Base-by-base conservation (phyloP, 2,888 invertebrate species). In the Papilio elwesi region DNA sequence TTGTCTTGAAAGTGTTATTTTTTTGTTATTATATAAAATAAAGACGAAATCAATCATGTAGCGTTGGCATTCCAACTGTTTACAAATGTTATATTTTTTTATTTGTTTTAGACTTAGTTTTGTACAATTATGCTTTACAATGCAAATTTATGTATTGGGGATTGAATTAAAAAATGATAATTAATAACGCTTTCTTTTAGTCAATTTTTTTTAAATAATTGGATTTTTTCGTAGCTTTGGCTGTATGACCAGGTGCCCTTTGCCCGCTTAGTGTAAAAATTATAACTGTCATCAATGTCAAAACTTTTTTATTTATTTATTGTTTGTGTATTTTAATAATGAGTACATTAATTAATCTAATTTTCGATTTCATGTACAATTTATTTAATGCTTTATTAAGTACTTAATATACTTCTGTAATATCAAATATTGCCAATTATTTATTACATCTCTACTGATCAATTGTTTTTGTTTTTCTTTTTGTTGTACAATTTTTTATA, bases 381-480 rank as follows among this genome's bases (percentile, higher is more conserved):
- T 57, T 0, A 26, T 55, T 55, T 12, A 57, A 26, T 38, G 38
- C 12, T 70, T 64, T 71, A 16, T 26, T 43, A 71, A 38, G 67
- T 71, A 71, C 71, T 71, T 71, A 71, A 66, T 9, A 38, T 51
- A 26, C 36, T 55, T 62, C 68, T 53, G 36, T 55, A 13, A 70
- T 38, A 53, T 53, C 36, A 43, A 57, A 43, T 55, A 59, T 63
- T 13, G 57, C 26, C 57, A 57, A 12, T 55, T 13, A 15, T 49
- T 52, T 52, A 43, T 15, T 13, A 51, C 1, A 11, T 12, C 47
- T 53, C 13, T 51, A 13, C 52, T 8, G 55, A 6, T 53, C 26
- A 12, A 6, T 26, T 12, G 43, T 15, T 43, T 66, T 38, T 48
- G n/a, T 47, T 51, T 26, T 26, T 26, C 26, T 26, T 70, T 26